These are phyloP conservation scores for Myzus persicae DNA, from an alignment of 1,140 invertebrate genomes.

Conservation along the genomic window DNA sequence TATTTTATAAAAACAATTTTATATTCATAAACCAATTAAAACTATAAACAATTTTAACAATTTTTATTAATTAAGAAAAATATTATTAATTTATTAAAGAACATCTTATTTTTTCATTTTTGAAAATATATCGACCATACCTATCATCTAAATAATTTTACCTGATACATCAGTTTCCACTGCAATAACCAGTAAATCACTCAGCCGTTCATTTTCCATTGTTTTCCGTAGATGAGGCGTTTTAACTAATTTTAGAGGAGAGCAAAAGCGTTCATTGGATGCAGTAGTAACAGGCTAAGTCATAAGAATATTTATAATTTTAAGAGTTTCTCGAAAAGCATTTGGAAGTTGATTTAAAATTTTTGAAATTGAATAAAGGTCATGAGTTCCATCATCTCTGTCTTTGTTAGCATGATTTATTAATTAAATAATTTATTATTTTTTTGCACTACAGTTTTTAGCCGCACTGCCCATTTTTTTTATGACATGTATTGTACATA, in stretches of 20 bases:
- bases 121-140: neutral
- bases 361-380: slow-evolving; percentile 22
- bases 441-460: too few relatives aligned
- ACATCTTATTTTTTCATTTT: slow-evolving; percentile 4
- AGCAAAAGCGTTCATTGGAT: neutral
- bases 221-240: neutral
- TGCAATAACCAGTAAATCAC: slow-evolving; percentile 26
- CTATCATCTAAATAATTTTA: neutral
- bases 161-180: neutral
- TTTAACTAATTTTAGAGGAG: neutral
- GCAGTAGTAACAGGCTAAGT: neutral
- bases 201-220: neutral
- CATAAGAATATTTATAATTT: slow-evolving; percentile 34
- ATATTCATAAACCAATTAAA: too few relatives aligned
- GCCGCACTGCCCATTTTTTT: too few relatives aligned
- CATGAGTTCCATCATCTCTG: slow-evolving; percentile 22
- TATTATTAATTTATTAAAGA: neutral
- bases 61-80: too few relatives aligned
- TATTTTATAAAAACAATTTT: too few relatives aligned
- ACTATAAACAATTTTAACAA: too few relatives aligned
- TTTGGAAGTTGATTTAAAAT: too few relatives aligned
- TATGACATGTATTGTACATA: too few relatives aligned
- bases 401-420: neutral
- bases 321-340: slow-evolving; percentile 17
- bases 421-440: too few relatives aligned